phyloP scores from a whole-genome alignment of 92 coral and sea anemone genomes.

The Desmophyllum pertusum region DNA sequence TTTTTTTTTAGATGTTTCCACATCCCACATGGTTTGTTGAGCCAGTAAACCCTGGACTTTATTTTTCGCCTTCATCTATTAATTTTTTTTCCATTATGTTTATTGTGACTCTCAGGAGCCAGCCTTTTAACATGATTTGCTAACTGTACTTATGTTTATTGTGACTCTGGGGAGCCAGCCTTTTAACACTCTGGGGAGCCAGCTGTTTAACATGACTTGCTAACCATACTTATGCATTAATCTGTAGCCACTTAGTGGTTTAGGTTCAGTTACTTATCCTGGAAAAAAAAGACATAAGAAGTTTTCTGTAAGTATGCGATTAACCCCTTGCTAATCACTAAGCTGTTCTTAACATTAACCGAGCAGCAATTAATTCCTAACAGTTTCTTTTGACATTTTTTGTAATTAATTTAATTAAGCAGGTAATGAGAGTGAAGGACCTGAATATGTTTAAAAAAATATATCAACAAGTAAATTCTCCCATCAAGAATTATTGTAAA shows the following conservation, averaged over 20 bases:
- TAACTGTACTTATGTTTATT: too few relatives aligned
- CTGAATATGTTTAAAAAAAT: neutral
- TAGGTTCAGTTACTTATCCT: slow-evolving; percentile 21
- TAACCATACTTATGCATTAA: slow-evolving; percentile 24
- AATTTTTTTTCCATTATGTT: too few relatives aligned
- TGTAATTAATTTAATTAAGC: neutral
- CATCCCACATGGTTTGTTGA: too few relatives aligned
- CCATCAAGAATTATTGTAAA: neutral
- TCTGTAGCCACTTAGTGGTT: slow-evolving; percentile 38
- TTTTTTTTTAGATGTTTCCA: too few relatives aligned
- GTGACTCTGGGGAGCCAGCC: neutral
- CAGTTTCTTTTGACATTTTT: neutral
- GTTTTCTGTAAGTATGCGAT: slow-evolving; percentile 28
- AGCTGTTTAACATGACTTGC: neutral
- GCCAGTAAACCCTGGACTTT: too few relatives aligned
- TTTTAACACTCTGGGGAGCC: neutral
- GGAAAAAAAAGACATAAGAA: slow-evolving; percentile 41
- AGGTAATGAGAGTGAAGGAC: neutral
- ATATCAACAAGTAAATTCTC: neutral
- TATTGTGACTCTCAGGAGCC: too few relatives aligned
- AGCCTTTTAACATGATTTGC: too few relatives aligned
- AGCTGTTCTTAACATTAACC: neutral
- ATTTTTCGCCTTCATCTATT: too few relatives aligned
- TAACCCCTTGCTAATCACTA: slow-evolving; percentile 12
- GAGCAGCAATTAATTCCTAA: neutral